Evolutionary conservation across 1,140 invertebrate genomes (phyloP).

Genomic region (Phenacoccus solenopsis): DNA sequence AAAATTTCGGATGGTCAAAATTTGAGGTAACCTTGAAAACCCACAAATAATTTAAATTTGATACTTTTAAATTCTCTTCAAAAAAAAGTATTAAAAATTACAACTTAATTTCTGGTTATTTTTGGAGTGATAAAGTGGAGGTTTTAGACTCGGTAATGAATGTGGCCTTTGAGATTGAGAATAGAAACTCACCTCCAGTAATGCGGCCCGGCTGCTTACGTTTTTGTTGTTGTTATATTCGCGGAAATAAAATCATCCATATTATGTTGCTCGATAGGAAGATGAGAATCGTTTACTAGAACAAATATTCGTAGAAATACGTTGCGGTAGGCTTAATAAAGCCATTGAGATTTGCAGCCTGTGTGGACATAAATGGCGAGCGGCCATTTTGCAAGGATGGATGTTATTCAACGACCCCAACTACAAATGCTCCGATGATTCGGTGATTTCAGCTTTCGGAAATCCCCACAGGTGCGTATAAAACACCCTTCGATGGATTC

Average conservation of each 20-base stretch:
- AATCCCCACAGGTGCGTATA: constrained; percentile 48
- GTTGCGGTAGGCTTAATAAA: constrained; percentile 71
- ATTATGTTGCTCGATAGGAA: constrained; percentile 36
- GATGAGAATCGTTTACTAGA: constrained; percentile 66
- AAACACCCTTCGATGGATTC: not conserved
- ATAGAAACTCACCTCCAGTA: too few species aligned
- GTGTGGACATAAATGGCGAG: constrained; percentile 79
- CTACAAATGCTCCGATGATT: constrained; percentile 34
- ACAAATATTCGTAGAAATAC: constrained; percentile 58
- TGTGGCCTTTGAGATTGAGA: too few species aligned
- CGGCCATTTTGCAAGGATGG: constrained; percentile 82
- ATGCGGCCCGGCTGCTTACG: not conserved
- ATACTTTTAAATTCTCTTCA: not conserved
- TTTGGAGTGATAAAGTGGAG: too few species aligned
- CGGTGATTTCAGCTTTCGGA: constrained; percentile 46
- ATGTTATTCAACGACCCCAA: constrained; percentile 70
- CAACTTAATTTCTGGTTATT: not conserved
- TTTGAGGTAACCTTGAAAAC: too few species aligned
- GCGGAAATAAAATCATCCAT: not conserved
- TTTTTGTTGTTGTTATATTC: constrained; percentile 11
- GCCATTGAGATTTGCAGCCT: constrained; percentile 70
- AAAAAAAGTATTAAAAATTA: not conserved
- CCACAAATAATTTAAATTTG: too few species aligned
- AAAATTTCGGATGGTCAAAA: too few species aligned
- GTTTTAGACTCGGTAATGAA: too few species aligned